These are phyloP conservation scores for Semibalanus balanoides DNA, from an alignment of 1,140 invertebrate genomes.

Conservation along the genomic window DNA sequence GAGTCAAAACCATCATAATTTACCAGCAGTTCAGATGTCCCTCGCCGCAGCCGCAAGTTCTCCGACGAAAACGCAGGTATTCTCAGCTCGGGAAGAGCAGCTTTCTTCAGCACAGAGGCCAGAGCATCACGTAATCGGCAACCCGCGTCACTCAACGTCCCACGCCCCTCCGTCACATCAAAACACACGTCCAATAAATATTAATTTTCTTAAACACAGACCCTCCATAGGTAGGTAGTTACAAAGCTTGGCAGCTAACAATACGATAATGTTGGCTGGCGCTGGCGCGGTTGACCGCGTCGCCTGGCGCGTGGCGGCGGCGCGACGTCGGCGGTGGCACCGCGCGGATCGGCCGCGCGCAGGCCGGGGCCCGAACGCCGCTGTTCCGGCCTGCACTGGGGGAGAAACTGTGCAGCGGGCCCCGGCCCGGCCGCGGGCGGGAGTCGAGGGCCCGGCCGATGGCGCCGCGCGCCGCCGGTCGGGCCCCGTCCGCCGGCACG, in stretches of 20 bases:
- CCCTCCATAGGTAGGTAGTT: constrained; percentile 1
- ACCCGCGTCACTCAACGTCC: background rate
- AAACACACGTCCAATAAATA: constrained; percentile 2
- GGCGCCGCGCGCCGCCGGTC: background rate
- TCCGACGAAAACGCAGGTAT: too few relatives aligned
- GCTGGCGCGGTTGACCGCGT: background rate
- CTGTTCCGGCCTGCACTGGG: background rate
- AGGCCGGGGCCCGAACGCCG: too few relatives aligned
- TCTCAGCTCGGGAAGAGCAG: background rate
- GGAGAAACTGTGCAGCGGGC: background rate
- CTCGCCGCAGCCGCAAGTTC: too few relatives aligned
- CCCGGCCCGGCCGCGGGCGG: too few relatives aligned
- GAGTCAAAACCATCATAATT: too few relatives aligned
- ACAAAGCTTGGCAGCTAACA: constrained; percentile 1
- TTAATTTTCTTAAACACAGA: constrained; percentile 3
- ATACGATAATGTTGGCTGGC: background rate
- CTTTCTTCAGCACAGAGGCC: background rate
- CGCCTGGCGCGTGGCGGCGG: too few relatives aligned
- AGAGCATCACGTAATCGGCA: background rate
- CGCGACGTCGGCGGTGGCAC: too few relatives aligned
- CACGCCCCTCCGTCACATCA: background rate
- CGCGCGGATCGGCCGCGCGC: too few relatives aligned
- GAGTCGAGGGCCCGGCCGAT: too few relatives aligned
- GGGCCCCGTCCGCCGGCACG: background rate
- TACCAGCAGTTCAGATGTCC: too few relatives aligned